These are phyloP conservation scores for Erythrocebus patas DNA, from an alignment of 2,113 vertebrate genomes.

Conservation along the genomic window DNA sequence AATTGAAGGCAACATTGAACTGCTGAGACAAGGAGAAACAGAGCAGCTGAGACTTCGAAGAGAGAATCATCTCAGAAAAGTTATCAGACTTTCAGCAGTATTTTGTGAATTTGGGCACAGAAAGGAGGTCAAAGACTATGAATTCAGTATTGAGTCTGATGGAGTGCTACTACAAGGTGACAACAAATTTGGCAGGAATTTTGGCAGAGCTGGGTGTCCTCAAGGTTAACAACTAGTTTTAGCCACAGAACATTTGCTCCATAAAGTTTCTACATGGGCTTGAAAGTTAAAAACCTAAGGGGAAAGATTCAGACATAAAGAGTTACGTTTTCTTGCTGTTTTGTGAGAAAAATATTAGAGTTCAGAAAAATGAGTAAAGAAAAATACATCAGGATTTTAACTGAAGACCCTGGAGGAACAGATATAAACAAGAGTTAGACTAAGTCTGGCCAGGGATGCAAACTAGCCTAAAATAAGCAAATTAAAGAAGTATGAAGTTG, in stretches of 20 bases:
- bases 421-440: background rate
- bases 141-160: background rate
- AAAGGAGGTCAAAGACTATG: background rate
- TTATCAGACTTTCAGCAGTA: background rate
- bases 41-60: background rate
- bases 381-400: background rate
- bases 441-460: background rate
- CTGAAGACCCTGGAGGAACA: background rate
- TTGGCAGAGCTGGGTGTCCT: background rate
- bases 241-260: background rate
- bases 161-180: background rate
- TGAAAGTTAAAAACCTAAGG: background rate
- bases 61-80: background rate
- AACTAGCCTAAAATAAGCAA: background rate
- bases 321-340: background rate
- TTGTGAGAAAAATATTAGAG: background rate
- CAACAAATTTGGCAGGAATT: background rate
- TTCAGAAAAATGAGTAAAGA: background rate
- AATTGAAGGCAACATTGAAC: background rate
- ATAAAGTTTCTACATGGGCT: too few relatives aligned
- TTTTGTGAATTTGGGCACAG: background rate
- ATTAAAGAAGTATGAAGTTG: background rate
- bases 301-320: background rate
- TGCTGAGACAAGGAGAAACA: background rate
- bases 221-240: background rate